Conservation (phyloP, 2,797 vertebrate genomes). For the Yasuhikotakia modesta region DNA sequence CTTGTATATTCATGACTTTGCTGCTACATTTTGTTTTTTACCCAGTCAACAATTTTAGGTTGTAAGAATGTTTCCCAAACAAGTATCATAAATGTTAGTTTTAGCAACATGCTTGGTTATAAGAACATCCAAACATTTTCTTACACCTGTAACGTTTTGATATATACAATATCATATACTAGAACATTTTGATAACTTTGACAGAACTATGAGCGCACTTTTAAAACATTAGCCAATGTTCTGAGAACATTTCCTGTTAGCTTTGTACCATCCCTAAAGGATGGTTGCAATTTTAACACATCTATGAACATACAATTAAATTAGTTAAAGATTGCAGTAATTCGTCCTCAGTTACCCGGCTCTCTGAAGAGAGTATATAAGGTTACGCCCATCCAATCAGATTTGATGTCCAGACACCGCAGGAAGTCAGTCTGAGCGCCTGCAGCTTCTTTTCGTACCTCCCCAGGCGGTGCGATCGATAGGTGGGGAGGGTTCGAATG, state of each 20-base stretch:
- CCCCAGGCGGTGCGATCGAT: not conserved
- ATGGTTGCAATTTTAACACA: not conserved
- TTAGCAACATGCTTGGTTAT: too few species aligned
- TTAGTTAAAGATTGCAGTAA: constrained; percentile 35
- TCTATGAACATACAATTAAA: constrained; percentile 21
- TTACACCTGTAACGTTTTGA: too few species aligned
- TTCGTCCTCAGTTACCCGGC: constrained; percentile 34
- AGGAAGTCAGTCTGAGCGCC: constrained; percentile 30
- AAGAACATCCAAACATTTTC: too few species aligned
- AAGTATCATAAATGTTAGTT: too few species aligned
- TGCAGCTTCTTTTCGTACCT: constrained; percentile 23
- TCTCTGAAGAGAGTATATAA: constrained; percentile 37
- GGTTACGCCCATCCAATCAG: not conserved
- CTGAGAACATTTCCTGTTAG: too few species aligned
- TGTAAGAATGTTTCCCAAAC: too few species aligned
- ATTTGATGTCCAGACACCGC: constrained; percentile 28
- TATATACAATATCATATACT: too few species aligned
- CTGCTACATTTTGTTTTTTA: not conserved
- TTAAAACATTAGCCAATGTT: too few species aligned
- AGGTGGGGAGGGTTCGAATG: not conserved
- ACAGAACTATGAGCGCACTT: too few species aligned
- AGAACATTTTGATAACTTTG: too few species aligned
- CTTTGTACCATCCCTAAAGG: not conserved
- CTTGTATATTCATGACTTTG: not conserved
- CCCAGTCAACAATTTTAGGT: too few species aligned